Evolutionary conservation across 2,797 vertebrate species (phyloP).

Genomic region (Platyrinchus mystaceus): DNA sequence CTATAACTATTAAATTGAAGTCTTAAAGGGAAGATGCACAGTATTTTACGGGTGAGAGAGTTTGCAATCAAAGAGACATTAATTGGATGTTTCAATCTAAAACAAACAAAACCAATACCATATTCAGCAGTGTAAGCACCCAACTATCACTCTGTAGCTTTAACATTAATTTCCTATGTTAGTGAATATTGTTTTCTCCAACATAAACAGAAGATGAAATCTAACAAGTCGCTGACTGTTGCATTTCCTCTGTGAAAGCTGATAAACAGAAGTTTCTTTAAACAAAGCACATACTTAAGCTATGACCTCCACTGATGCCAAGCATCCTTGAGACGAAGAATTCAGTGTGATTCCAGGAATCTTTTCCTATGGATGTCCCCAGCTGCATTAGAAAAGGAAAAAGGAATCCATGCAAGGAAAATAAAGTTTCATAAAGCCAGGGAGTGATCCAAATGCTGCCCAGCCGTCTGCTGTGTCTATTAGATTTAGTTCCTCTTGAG

Average conservation of each 20-base stretch:
- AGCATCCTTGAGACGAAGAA: constrained; percentile 16
- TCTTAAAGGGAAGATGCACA: background rate
- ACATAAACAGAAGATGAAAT: constrained; percentile 1
- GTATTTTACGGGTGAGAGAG: background rate
- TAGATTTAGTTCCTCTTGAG: background rate
- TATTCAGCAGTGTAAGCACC: background rate
- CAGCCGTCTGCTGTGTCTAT: background rate
- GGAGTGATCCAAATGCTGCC: background rate
- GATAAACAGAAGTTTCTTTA: constrained; percentile 33
- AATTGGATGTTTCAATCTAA: background rate
- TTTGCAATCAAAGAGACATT: background rate
- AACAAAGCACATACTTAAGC: constrained; percentile 43
- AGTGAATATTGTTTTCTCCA: background rate
- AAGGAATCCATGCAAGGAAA: background rate
- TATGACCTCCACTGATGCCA: background rate
- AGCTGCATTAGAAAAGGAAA: background rate
- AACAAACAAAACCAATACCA: background rate
- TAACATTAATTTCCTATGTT: background rate
- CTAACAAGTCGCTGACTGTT: background rate
- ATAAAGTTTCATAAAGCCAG: background rate
- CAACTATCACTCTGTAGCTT: background rate
- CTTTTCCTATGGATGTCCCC: background rate
- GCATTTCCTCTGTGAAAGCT: constrained; percentile 25
- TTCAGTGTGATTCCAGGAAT: background rate
- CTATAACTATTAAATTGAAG: background rate